Conservation (phyloP, 2,113 vertebrate genomes). For the Hippoglossus stenolepis region DNA sequence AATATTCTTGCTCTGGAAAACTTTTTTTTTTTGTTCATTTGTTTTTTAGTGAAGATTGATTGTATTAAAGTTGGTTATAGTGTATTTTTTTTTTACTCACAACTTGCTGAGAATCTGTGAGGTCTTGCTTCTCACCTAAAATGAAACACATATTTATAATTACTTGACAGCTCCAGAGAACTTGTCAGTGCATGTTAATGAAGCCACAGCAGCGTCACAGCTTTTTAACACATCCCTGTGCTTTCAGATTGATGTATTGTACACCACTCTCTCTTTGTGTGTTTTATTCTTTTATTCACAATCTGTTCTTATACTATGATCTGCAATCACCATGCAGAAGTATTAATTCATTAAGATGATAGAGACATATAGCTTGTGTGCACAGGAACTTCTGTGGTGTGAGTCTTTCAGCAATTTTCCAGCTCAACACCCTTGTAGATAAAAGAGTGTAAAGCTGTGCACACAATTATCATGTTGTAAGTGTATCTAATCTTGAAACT, state of each 20-base stretch:
- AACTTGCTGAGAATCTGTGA: not conserved
- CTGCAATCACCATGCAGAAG: not conserved
- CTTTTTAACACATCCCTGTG: constrained; percentile 40
- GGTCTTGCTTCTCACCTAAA: not conserved
- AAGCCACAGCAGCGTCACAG: constrained; percentile 45
- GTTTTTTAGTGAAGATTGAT: not conserved
- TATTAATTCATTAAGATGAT: not conserved
- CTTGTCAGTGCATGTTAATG: constrained; percentile 41
- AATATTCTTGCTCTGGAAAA: not conserved
- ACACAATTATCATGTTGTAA: not conserved
- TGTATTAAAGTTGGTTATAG: too few species aligned
- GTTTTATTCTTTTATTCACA: constrained; percentile 28
- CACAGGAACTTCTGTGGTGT: not conserved
- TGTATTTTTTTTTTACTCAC: not conserved
- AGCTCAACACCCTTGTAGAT: not conserved
- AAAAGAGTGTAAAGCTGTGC: not conserved
- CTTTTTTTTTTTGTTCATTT: not conserved
- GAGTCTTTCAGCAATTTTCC: not conserved
- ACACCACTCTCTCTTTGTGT: constrained; percentile 9
- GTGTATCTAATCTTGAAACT: constrained; percentile 8
- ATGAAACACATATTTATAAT: constrained; percentile 10
- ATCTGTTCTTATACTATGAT: not conserved
- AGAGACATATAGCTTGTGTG: not conserved
- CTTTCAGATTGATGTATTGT: constrained; percentile 29
- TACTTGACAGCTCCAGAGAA: constrained; percentile 28